These are phyloP conservation scores for Thymelicus lineola DNA, from an alignment of 2,888 invertebrate genomes.

Conservation along the genomic window DNA sequence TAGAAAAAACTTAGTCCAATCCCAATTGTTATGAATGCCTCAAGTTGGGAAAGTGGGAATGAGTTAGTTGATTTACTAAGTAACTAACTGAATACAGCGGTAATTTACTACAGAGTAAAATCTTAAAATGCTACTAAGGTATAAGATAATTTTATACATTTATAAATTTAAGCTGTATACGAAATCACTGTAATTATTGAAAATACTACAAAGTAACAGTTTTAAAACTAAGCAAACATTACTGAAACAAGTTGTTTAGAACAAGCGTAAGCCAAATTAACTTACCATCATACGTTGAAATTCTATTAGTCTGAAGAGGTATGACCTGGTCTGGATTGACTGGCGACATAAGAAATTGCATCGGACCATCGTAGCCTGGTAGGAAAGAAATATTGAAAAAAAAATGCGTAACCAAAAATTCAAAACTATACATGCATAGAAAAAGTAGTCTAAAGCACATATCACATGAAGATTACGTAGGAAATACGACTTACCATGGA, in stretches of 20 bases:
- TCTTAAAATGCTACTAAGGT: too few relatives aligned
- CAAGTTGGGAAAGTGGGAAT: too few relatives aligned
- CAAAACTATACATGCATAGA: slow-evolving; percentile 51
- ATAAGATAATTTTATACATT: too few relatives aligned
- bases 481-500: slow-evolving; percentile 84
- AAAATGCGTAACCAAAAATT: slow-evolving; percentile 55
- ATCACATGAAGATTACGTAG: neutral
- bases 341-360: slow-evolving; percentile 93
- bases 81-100: too few relatives aligned
- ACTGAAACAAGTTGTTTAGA: neutral
- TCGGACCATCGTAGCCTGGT: slow-evolving; percentile 93
- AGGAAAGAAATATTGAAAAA: slow-evolving; percentile 54
- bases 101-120: too few relatives aligned
- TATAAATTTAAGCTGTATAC: too few relatives aligned
- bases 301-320: slow-evolving; percentile 82
- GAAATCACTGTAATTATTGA: too few relatives aligned
- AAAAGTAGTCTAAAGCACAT: slow-evolving; percentile 38
- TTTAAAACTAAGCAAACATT: neutral
- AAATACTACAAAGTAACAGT: too few relatives aligned
- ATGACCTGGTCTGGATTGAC: slow-evolving; percentile 93
- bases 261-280: slow-evolving; percentile 5
- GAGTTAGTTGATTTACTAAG: too few relatives aligned
- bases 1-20: too few relatives aligned
- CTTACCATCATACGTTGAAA: slow-evolving; percentile 83
- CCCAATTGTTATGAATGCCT: too few relatives aligned